A percentile compares a stretch with the other conserved stretches of the same genome.
phyloP scores from a whole-genome alignment of 2,888 invertebrate genomes.

The Catocala sponsa region DNA sequence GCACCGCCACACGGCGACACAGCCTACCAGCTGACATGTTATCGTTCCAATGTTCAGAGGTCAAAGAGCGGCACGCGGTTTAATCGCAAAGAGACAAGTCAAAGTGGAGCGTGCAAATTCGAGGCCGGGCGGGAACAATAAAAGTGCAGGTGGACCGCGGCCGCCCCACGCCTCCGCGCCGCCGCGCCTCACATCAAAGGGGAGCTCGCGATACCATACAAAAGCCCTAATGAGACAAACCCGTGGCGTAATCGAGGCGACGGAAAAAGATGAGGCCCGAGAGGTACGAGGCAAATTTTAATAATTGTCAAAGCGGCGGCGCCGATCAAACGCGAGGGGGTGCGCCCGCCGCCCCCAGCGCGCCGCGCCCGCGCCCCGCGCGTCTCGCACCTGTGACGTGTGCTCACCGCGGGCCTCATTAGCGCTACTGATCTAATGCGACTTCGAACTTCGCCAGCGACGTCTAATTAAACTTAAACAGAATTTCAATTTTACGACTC shows the following conservation, averaged over 20 bases:
- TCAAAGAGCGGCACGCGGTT: slow-evolving; percentile 69
- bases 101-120: slow-evolving; percentile 86
- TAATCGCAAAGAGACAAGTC: slow-evolving; percentile 82
- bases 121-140: slow-evolving; percentile 81
- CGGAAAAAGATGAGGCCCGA: slow-evolving; percentile 87
- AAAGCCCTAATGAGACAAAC: slow-evolving; percentile 88
- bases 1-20: slow-evolving; percentile 8
- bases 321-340: slow-evolving; percentile 84
- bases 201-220: slow-evolving; percentile 84
- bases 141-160: slow-evolving; percentile 85
- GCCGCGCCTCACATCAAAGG: slow-evolving; percentile 75
- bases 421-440: slow-evolving; percentile 85
- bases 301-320: slow-evolving; percentile 89
- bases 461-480: slow-evolving; percentile 86
- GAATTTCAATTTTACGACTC: slow-evolving; percentile 85
- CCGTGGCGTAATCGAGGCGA: slow-evolving; percentile 88
- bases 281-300: slow-evolving; percentile 88
- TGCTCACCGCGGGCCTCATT: slow-evolving; percentile 85
- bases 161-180: slow-evolving; percentile 68
- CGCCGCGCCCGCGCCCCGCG: slow-evolving; percentile 44
- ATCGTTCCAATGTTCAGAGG: slow-evolving; percentile 63
- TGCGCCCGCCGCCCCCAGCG: slow-evolving; percentile 44
- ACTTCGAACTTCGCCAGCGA: slow-evolving; percentile 82
- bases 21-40: slow-evolving; percentile 51
- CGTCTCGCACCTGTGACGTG: slow-evolving; percentile 78